Evolutionary conservation across 2,797 vertebrate genomes (phyloP), one percentile per base, ranked within the genome.

Genomic region (Xenops minutus): DNA sequence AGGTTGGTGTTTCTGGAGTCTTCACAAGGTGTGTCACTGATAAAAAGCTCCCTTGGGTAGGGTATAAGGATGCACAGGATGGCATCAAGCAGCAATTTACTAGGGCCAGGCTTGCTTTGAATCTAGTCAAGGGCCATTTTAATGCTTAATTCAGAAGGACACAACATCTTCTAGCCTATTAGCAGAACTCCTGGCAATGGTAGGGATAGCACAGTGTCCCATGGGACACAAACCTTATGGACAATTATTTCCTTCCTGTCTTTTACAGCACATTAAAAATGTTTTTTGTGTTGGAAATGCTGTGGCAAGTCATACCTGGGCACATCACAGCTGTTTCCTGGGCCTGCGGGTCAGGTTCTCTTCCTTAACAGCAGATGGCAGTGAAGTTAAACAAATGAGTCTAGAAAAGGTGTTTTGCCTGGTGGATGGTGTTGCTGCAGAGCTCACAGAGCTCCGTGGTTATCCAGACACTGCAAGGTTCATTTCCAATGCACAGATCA

Each of bases 291-390:
- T 34, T 66, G 29, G 58, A 72, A 88, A 41, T 32, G 62, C 66
- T 36, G 16, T 12, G 74, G 67, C 36, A 67, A 52, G 39, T 10
- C 10, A 6, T 13, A 21, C 27, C 29, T 26, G 44, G 19, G 56
- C 44, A 27, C 48, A 36, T n/a, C 30, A 15, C 18, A 43, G 41
- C 1, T 1, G 4, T 24, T 68, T 59, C 32, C 55, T 14, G 8
- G 54, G n/a, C 37, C 58, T 63, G 62, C 8, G 8, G 24, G 43
- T 52, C 73, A 34, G 36, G 82, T 93, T 90, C 89, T 49, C 21
- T n/a, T 83, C 83, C 15, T 12, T 2, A 90, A 80, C 98, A 96
- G 98, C 97, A 98, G 98, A 96, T 98, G 98, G 98, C 97, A 96
- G 92, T 91, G n/a, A 95, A 85, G 97, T 96, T 97, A 97, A 98